Conservation (phyloP, 2,888 invertebrate species). For the Rhagophthalmus giganteus region DNA sequence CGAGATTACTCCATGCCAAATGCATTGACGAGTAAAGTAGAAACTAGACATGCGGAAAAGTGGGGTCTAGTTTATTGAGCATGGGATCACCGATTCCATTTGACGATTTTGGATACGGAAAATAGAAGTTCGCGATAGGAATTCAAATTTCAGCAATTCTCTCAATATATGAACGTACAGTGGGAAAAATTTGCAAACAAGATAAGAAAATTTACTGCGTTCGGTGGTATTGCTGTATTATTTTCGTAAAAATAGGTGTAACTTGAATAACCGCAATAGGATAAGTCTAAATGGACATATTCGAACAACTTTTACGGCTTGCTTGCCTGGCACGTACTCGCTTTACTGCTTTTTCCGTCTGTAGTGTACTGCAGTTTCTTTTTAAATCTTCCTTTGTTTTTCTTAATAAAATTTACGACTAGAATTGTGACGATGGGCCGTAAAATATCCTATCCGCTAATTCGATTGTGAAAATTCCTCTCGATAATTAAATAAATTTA, state of each 20-base stretch:
- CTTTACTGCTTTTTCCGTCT: slow-evolving; percentile 32
- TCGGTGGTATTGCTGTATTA: slow-evolving; percentile 12
- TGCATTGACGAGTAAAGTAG: slow-evolving; percentile 47
- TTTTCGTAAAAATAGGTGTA: slow-evolving; percentile 17
- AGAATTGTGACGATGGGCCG: too few species aligned
- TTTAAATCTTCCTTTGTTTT: slow-evolving; percentile 6
- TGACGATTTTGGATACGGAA: slow-evolving; percentile 5
- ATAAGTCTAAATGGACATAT: slow-evolving; percentile 15
- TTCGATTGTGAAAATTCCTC: neutral
- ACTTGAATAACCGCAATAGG: slow-evolving; percentile 17
- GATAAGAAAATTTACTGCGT: neutral
- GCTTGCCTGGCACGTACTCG: slow-evolving; percentile 36
- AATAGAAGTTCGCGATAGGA: slow-evolving; percentile 8
- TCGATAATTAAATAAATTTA: too few species aligned
- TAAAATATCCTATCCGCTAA: too few species aligned
- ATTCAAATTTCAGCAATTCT: slow-evolving; percentile 1
- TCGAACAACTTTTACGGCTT: slow-evolving; percentile 35
- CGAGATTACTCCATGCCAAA: slow-evolving; percentile 45
- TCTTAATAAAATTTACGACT: neutral
- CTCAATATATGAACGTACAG: neutral
- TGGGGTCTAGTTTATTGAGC: slow-evolving; percentile 46
- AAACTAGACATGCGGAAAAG: slow-evolving; percentile 51
- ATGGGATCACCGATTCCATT: slow-evolving; percentile 10
- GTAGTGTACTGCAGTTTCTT: slow-evolving; percentile 1
- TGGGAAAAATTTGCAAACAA: slow-evolving; percentile 4